A percentile compares a stretch with the other conserved stretches of the same genome.
Evolutionary conservation across 2,113 vertebrate species (phyloP).

Genomic region (Stercorarius parasiticus): DNA sequence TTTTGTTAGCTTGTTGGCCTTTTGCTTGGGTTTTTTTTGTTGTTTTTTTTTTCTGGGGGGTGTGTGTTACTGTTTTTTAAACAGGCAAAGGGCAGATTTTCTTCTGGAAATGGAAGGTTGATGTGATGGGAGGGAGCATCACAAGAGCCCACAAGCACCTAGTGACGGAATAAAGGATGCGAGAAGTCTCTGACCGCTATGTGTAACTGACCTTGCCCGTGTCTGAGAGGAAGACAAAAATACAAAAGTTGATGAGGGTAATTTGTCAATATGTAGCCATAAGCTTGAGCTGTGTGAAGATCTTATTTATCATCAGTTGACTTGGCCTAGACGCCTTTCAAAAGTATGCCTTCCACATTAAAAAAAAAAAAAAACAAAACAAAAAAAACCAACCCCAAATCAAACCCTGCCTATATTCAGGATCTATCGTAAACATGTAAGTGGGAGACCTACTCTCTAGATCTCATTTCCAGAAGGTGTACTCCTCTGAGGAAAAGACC

Average conservation of each 20-base stretch:
- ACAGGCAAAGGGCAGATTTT: background rate
- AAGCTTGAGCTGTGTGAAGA: background rate
- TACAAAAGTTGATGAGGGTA: background rate
- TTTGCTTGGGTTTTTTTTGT: background rate
- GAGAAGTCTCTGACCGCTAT: background rate
- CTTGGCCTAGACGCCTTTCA: background rate
- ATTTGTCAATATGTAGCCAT: constrained; percentile 39
- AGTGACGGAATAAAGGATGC: background rate
- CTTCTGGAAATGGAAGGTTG: background rate
- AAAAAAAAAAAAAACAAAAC: background rate
- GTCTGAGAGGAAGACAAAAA: constrained; percentile 21
- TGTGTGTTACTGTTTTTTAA: background rate
- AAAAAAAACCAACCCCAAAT: too few species aligned
- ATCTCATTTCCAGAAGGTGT: background rate
- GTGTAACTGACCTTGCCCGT: background rate
- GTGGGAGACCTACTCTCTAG: background rate
- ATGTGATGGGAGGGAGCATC: background rate
- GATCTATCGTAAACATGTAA: background rate
- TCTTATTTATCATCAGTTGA: constrained; percentile 18
- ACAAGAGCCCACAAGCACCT: background rate
- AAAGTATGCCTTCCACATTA: background rate
- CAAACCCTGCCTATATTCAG: background rate
- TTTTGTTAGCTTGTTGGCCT: background rate
- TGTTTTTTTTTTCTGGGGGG: too few species aligned
- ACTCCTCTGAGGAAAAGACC: background rate